Base-by-base conservation (phyloP, 64 coral and sea anemone species). In the Dendronephthya gigantea region DNA sequence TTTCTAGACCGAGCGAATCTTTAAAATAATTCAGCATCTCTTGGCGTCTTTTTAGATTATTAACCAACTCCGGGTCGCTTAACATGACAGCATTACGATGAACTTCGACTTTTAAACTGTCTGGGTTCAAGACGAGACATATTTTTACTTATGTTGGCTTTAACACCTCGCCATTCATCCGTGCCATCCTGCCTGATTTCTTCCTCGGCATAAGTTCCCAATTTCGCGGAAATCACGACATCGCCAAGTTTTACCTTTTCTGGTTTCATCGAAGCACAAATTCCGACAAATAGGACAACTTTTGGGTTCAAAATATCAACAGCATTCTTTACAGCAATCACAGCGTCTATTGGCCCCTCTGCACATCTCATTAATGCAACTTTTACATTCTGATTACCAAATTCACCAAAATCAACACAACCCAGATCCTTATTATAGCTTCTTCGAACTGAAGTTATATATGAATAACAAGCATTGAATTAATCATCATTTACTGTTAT, bases 191-290 rank as follows among this genome's bases (percentile, higher is more conserved):
- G 16, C 25, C 16, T 62, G 16, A 62, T 62, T 62, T 79, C 74
- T 8, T 86, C 33, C 22, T 9, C 39, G 1, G 35, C 15, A 86
- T 36, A 47, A 19, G 41, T 86, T 32, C 19, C 68, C 12, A 86
- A 25, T 69, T 86, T 86, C 15, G 55, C 15, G 28, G 85, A 86
- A 11, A 68, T 16, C 38, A 72, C 58, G 7, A 86, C 85, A 47
- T 86, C 85, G 35, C 85, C 85, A 13, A 86, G 59, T 48, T 86
- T 86, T 14, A 28, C 29, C 37, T 86, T 86, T 16, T 43, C 58
- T 16, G 39, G 43, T 40, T 45, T 72, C 34, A 86, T 29, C 12
- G 49, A 27, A 28, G 29, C 41, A 56, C 85, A 86, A 15, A 47
- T 23, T 9, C 85, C 85, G 4, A 86, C 55, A 72, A 41, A 86